Evolutionary conservation across 2,888 invertebrate species (phyloP).

Genomic region (Hyposoter dolosus): DNA sequence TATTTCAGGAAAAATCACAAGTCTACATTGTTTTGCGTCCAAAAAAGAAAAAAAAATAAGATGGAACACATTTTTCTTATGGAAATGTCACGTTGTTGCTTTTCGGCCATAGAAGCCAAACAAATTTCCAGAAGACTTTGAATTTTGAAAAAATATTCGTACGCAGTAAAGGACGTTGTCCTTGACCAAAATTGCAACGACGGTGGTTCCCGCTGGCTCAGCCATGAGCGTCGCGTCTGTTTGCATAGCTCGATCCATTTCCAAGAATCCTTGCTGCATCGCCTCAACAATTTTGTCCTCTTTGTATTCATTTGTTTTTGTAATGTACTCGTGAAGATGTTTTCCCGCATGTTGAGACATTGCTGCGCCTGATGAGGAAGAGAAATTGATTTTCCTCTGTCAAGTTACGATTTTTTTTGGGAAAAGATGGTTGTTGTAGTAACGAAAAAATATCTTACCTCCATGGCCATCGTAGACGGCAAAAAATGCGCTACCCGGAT

Average conservation of each 20-base stretch:
- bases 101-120: too few species aligned
- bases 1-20: neutral
- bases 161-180: slow-evolving; percentile 95
- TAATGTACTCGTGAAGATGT: slow-evolving; percentile 96
- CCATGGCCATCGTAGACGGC: slow-evolving; percentile 99
- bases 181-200: slow-evolving; percentile 94
- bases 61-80: too few species aligned
- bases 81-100: neutral
- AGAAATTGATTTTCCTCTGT: neutral
- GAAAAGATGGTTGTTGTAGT: neutral
- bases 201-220: slow-evolving; percentile 98
- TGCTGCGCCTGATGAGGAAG: slow-evolving; percentile 88
- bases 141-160: slow-evolving; percentile 78
- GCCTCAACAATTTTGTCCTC: slow-evolving; percentile 94
- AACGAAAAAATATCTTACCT: slow-evolving; percentile 85
- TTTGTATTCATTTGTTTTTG: slow-evolving; percentile 92
- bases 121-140: too few species aligned
- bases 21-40: neutral
- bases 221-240: slow-evolving; percentile 94
- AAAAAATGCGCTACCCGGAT: slow-evolving; percentile 97
- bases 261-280: slow-evolving; percentile 94
- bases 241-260: slow-evolving; percentile 96
- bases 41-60: too few species aligned
- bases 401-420: neutral
- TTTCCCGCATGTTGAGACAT: slow-evolving; percentile 98